Base-by-base conservation (phyloP, 2,888 invertebrate genomes). In the Lutraria lutraria region DNA sequence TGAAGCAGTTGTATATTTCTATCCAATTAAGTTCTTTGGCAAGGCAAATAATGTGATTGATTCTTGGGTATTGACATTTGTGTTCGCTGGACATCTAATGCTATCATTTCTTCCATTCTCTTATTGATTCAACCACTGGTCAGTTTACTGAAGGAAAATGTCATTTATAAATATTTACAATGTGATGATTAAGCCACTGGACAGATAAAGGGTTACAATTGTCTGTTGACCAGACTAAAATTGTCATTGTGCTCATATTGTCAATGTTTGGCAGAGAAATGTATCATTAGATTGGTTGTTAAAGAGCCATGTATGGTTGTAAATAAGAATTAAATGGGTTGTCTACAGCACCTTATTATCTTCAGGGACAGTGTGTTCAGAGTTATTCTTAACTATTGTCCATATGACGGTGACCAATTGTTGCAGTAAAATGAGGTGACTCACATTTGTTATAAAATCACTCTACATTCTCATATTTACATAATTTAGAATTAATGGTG, bases 11-110 rank as follows among this genome's bases (percentile, higher is more conserved):
- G 34, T 56, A 34, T 85, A 80, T 79, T 80, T 13, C 29, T 53
- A n/a, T 76, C 80, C 85, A 85, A 86, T 84, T 84, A 81, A 89
- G 83, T 86, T 89, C 87, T 86, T 83, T 80, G 86, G 83, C 25
- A 19, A 16, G 81, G 84, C 86, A 81, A 89, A 83, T 84, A 34
- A 56, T 21, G 63, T 84, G 83, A 87, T 89, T 89, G 87, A 89
- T 89, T 89, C 81, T 87, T 68, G 13, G 68, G 31, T 85, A 60
- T 80, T 54, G 79, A 56, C 21, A 80, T 85, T 79, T 60, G 34
- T 85, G 16, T 84, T 29, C 8, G 76, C 19, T 25, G 31, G 76
- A 16, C 76, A 76, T 76, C 76, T 10, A 34, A 6, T 19, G 15
- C 31, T 25, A 76, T 1, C 16, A 16, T 34, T 60, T 56, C 31